A percentile compares a stretch with the other conserved stretches of the same genome.
phyloP scores from a whole-genome alignment of 2,797 vertebrate species.

The Otolemur crassicaudatus region DNA sequence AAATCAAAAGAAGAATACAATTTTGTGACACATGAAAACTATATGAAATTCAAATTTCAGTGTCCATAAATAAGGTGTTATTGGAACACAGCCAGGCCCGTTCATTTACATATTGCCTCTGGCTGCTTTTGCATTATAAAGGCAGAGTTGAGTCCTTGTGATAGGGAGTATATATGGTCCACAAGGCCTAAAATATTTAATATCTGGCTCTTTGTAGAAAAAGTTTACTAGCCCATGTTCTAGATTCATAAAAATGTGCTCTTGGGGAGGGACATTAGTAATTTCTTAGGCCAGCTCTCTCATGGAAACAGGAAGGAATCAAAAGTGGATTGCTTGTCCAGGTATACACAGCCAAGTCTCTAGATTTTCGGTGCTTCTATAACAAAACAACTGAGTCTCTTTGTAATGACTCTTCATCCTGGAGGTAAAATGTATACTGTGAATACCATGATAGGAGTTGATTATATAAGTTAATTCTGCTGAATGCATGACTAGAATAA shows the following conservation, averaged over 20 bases:
- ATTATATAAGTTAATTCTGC: not conserved
- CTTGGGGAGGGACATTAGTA: not conserved
- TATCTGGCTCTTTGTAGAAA: not conserved
- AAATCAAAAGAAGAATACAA: not conserved
- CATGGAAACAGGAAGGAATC: not conserved
- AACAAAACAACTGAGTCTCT: not conserved
- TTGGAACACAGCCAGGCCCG: not conserved
- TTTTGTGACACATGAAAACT: conserved; percentile 41
- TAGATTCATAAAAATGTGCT: conserved; percentile 33
- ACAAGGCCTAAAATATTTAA: conserved; percentile 46
- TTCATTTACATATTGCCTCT: not conserved
- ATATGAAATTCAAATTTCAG: conserved; percentile 37
- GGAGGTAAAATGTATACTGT: not conserved
- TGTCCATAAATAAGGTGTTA: conserved; percentile 20
- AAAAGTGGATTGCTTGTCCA: not conserved
- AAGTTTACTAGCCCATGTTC: not conserved
- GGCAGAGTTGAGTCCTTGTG: not conserved
- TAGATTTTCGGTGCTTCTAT: not conserved
- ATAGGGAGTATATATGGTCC: not conserved
- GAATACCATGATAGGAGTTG: not conserved
- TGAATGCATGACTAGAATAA: not conserved
- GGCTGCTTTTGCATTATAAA: conserved; percentile 4
- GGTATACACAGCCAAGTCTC: not conserved
- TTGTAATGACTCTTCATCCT: not conserved
- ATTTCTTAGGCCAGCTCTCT: conserved; percentile 38